Evolutionary conservation across 2,888 invertebrate species (phyloP), one percentile per base, ranked within the genome.

Genomic region (Ophioninae sp.): DNA sequence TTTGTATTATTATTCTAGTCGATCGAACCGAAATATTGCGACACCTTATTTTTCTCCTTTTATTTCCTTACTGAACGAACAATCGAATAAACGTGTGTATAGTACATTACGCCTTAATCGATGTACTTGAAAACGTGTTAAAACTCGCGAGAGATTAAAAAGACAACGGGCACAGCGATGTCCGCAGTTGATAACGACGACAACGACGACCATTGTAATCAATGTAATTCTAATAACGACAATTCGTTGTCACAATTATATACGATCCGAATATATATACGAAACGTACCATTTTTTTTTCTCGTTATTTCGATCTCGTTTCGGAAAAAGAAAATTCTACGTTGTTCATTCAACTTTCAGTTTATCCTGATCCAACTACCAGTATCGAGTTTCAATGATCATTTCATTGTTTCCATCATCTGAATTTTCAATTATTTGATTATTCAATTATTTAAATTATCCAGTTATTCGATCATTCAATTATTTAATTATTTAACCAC

Each of bases 111-210:
- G 44, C 23, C 57, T 70, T 56, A 20, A 69, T 75, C 39, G 2
- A 69, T 21, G 30, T 21, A 50, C 69, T 74, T 50, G 76, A 57
- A 79, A 44, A 61, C 44, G 61, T 50, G 50, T 10, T 62, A 74
- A 68, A 56, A 67, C 57, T 69, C 64, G 65, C 70, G 81, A 78
- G 81, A 61, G 74, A 81, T 74, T 73, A 61, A 76, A 84, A 84
- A 84, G 83, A 81, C 81, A 84, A 78, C 64, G 78, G 65, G 73
- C 69, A 68, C 64, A 72, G 13, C n/a, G 74, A 73, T 39, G 74
- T 65, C 67, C 57, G 74, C 17, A 41, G 74, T 56, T 70, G 68
- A 65, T 62, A 56, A 68, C 67, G 75, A 75, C 41, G 56, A 50
- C 70, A 50, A 50, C 50, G 50, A 50, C 50, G 50, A 50, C 50